These are phyloP conservation scores for Hydropsyche betteni DNA, from an alignment of 2,888 invertebrate genomes.

Conservation along the genomic window DNA sequence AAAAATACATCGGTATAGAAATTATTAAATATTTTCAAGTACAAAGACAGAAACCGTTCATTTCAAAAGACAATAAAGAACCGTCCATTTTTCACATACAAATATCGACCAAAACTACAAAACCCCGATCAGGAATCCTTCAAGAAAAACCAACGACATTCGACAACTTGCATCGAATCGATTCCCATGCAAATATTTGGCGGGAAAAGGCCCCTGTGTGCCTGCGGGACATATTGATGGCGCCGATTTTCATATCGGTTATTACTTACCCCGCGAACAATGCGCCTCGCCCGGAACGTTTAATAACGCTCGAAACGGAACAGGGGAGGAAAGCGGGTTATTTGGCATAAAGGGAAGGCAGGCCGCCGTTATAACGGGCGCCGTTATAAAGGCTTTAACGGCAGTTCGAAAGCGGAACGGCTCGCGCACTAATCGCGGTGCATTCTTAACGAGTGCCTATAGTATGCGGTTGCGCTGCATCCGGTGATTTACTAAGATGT, in stretches of 20 bases:
- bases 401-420: slow-evolving; percentile 20
- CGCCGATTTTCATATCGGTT: slow-evolving; percentile 15
- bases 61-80: too few relatives aligned
- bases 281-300: slow-evolving; percentile 30
- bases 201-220: background rate
- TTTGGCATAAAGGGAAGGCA: background rate
- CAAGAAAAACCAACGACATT: too few relatives aligned
- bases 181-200: slow-evolving; percentile 4
- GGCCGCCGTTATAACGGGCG: slow-evolving; percentile 9
- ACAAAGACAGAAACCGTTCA: too few relatives aligned
- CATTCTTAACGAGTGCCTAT: slow-evolving; percentile 7
- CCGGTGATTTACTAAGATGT: background rate
- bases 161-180: too few relatives aligned
- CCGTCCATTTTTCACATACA: too few relatives aligned
- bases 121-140: too few relatives aligned
- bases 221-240: background rate
- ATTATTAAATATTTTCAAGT: too few relatives aligned
- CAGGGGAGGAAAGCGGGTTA: background rate
- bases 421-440: slow-evolving; percentile 15
- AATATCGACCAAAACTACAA: too few relatives aligned
- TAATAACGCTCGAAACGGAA: slow-evolving; percentile 4
- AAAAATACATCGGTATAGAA: too few relatives aligned
- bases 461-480: background rate
- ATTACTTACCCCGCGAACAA: slow-evolving; percentile 32
- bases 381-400: slow-evolving; percentile 14